These are phyloP conservation scores for Euwallacea similis DNA, from an alignment of 1,140 invertebrate species.

Conservation along the genomic window DNA sequence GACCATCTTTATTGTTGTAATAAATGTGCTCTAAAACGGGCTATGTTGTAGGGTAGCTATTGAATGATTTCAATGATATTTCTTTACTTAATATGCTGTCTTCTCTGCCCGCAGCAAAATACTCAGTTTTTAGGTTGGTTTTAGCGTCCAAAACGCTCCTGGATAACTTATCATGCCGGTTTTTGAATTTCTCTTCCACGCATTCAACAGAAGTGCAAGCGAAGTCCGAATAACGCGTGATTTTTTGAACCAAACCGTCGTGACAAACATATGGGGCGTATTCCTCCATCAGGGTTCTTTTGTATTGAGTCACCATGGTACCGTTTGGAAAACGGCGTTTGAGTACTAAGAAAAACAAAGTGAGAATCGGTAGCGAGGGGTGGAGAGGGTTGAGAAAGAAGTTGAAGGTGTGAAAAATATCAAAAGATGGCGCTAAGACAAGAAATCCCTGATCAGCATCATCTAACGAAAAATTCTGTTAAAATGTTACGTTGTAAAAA, in stretches of 20 bases:
- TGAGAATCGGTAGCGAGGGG: neutral
- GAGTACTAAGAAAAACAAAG: slow-evolving; percentile 59
- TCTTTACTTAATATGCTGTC: slow-evolving; percentile 63
- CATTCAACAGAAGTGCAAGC: slow-evolving; percentile 62
- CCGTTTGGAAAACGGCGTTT: slow-evolving; percentile 74
- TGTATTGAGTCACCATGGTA: slow-evolving; percentile 72
- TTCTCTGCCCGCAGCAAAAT: slow-evolving; percentile 67
- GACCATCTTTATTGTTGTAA: slow-evolving; percentile 51
- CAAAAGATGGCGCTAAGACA: no score
- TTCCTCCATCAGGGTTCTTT: slow-evolving; percentile 73
- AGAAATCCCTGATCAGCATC: no score
- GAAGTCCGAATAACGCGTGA: slow-evolving; percentile 71
- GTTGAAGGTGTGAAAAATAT: neutral
- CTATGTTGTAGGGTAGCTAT: slow-evolving; percentile 2
- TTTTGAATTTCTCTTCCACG: slow-evolving; percentile 68
- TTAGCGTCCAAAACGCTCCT: slow-evolving; percentile 63
- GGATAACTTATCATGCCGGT: slow-evolving; percentile 69
- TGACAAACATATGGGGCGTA: slow-evolving; percentile 73
- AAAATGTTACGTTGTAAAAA: no score
- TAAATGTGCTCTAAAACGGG: slow-evolving; percentile 64
- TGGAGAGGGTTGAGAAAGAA: neutral
- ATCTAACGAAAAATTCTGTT: no score
- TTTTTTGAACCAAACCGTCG: slow-evolving; percentile 70
- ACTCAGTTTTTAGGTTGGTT: slow-evolving; percentile 63
- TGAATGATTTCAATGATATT: neutral